Base-by-base conservation (phyloP, 2,888 invertebrate species). In the Pristionchus exspectatus region DNA sequence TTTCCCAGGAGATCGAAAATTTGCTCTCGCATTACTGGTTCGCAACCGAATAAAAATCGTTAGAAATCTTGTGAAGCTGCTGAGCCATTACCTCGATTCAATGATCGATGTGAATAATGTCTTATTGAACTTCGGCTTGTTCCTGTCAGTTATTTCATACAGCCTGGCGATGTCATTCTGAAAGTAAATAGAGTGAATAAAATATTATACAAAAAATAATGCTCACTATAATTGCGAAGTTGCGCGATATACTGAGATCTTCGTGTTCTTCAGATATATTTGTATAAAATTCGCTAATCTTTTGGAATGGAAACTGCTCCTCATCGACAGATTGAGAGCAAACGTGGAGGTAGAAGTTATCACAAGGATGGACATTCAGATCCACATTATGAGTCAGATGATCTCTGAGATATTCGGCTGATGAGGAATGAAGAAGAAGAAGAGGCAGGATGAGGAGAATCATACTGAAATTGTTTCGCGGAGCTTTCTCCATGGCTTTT, bases 391-490 rank as follows among this genome's bases (percentile, higher is more conserved):
- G 33, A 18, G 33, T 10, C 4, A 72, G 72, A 72, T 72, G 72
- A 33, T 72, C 38, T 7, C 21, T 72, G 33, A 72, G 72, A 72
- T 30, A 30, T 33, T 72, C 72, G 30, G 66, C 66, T n/a, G 66
- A 66, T n/a, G 66, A 21, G n/a, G n/a, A 66, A n/a, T 66, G 66
- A n/a, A 66, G 66, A 66, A n/a, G 66, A 14, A 59, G 59, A 59
- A 21, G n/a, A n/a, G n/a, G 59, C 12, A 59, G 16, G 12, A 59
- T 7, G 59, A 44, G 44, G 99, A 44, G 44, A 44, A 44, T 44
- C 44, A 44, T 44, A 44, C 44, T 44, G 44, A n/a, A 44, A 44
- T 44, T 5, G 4, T 5, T 44, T 9, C 44, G 44, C 44, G 9
- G 9, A 44, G 44, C 3, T 44, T 9, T 44, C 44, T 44, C 9